Percentiles rank a stretch among this genome's conserved stretches.
Evolutionary conservation across 2,797 vertebrate species (phyloP).

Genomic region (Ceryle rudis): DNA sequence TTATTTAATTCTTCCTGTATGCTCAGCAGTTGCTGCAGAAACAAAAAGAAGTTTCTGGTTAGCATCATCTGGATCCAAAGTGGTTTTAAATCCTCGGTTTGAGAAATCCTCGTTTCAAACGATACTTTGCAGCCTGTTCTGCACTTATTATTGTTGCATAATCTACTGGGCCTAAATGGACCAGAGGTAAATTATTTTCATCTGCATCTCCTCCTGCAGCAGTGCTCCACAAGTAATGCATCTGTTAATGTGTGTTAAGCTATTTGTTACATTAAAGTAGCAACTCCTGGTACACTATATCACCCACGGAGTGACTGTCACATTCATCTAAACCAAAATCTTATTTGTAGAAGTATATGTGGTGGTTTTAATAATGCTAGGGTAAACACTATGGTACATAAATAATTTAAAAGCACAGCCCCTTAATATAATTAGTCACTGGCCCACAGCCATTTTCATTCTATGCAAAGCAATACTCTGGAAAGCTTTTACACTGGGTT

Average conservation of each 20-base stretch:
- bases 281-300: conserved; percentile 5
- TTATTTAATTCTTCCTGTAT: conserved; percentile 91
- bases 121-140: background rate
- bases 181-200: conserved; percentile 39
- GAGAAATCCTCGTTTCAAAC: conserved; percentile 6
- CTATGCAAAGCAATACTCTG: conserved; percentile 41
- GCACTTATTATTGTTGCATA: background rate
- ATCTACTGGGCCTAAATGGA: conserved; percentile 5
- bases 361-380: conserved; percentile 37
- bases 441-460: conserved; percentile 53
- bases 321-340: conserved; percentile 44
- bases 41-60: conserved; percentile 51
- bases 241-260: background rate
- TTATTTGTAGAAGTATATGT: conserved; percentile 43
- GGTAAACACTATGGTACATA: conserved; percentile 36
- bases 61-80: background rate
- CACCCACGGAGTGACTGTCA: conserved; percentile 23
- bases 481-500: conserved; percentile 43
- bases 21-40: conserved; percentile 88
- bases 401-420: conserved; percentile 58
- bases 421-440: conserved; percentile 57
- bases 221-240: background rate
- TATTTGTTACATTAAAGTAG: conserved; percentile 19
- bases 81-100: background rate
- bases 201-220: conserved; percentile 13